Base-by-base conservation (phyloP, 2,888 invertebrate species). In the Amiota minor region DNA sequence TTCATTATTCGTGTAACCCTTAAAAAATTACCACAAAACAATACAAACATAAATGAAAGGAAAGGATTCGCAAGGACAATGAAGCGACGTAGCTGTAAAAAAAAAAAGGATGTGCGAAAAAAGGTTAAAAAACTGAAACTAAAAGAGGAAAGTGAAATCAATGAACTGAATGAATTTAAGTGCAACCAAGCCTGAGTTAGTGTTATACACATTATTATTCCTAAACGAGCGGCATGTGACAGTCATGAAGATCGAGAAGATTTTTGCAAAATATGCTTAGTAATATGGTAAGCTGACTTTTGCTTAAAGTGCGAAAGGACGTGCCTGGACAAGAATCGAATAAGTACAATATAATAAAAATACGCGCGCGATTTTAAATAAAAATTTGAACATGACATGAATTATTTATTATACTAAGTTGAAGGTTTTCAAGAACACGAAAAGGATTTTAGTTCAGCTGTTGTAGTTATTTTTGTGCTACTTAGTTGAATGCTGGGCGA, bases 1-100 rank as follows among this genome's bases (percentile, higher is more conserved):
- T 75, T 78, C 77, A 80, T 78, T 79, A 77, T 70, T 45, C 20
- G 49, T 18, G 73, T 71, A 79, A 71, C 76, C 78, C 80, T 79
- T 77, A 82, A 85, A 84, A 80, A 80, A 82, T 84, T 78, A 84
- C 84, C 84, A 81, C 84, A 46, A 64, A 61, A 20, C 23, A 12
- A 47, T 35, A 61, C 8, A 53, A 14, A 53, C 12, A 53, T 8
- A 53, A 1, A 53, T 16, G 12, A 12, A 53, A 56, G 45, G 64
- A 79, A 82, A 78, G 80, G 82, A 78, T 79, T 78, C 73, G 71
- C 73, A 75, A 76, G 59, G 20, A 20, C 16, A 59, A 59, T 12
- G 18, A 14, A 10, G 10, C n/a, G 53, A 65, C n/a, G 53, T 56
- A 70, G 12, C 50, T 46, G 16, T 45, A 50, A 69, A 46, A 62